These are phyloP conservation scores for Andrena marginata DNA, from an alignment of 2,888 invertebrate genomes.

Conservation along the genomic window DNA sequence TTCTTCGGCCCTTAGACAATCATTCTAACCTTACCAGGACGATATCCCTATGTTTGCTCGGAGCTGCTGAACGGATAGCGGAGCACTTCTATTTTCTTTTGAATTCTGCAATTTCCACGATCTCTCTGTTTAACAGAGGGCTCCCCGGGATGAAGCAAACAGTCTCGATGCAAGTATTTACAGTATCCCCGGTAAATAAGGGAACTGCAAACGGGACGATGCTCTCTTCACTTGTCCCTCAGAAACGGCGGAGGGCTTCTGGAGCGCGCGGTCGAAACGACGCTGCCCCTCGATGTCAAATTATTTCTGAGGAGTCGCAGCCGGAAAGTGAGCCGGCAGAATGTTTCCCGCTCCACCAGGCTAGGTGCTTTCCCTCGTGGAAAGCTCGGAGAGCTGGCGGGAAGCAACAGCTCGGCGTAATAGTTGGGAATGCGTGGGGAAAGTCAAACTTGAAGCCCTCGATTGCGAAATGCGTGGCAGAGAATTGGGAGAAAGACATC, in stretches of 20 bases:
- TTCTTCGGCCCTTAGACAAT: too few relatives aligned
- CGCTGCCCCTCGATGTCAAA: not conserved
- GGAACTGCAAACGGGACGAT: not conserved
- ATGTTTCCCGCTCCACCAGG: not conserved
- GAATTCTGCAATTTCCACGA: too few relatives aligned
- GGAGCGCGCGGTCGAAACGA: not conserved
- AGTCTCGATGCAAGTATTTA: constrained; percentile 22
- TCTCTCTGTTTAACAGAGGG: too few relatives aligned
- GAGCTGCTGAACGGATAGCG: too few relatives aligned
- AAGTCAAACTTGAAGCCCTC: too few relatives aligned
- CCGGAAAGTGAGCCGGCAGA: not conserved
- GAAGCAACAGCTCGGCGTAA: not conserved
- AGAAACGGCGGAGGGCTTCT: not conserved
- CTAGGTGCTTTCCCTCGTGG: not conserved
- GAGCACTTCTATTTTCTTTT: too few relatives aligned
- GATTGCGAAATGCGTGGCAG: too few relatives aligned
- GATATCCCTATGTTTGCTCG: too few relatives aligned
- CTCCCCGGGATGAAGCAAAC: not conserved
- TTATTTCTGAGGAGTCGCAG: constrained; percentile 6
- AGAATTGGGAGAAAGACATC: too few relatives aligned
- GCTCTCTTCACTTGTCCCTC: not conserved
- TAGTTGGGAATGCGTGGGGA: too few relatives aligned
- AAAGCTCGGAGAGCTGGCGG: not conserved
- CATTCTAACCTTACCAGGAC: too few relatives aligned
- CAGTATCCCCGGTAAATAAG: constrained; percentile 11